Evolutionary conservation across 2,113 vertebrate species (phyloP).

Genomic region (Otolemur garnettii): DNA sequence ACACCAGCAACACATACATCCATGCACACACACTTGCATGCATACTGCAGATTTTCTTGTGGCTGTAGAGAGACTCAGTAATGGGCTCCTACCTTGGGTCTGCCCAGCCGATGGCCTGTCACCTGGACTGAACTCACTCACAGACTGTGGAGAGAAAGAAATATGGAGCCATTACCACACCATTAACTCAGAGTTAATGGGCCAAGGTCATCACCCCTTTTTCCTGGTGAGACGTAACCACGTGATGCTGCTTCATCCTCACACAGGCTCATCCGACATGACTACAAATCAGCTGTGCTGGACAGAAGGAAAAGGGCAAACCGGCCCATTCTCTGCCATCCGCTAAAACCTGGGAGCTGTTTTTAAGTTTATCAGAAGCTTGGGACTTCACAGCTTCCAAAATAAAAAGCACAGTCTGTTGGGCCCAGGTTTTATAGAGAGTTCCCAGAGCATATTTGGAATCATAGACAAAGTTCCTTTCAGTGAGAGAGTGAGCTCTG

Average conservation of each 20-base stretch:
- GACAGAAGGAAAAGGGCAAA: neutral
- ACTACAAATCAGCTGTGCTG: neutral
- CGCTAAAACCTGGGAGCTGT: neutral
- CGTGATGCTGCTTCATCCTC: neutral
- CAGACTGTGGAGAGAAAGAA: neutral
- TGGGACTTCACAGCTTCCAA: neutral
- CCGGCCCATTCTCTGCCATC: neutral
- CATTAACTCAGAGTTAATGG: neutral
- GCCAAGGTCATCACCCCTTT: constrained; percentile 28
- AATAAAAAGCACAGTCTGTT: neutral
- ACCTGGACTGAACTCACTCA: neutral
- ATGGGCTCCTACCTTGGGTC: neutral
- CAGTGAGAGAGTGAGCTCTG: neutral
- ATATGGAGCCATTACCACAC: constrained; percentile 6
- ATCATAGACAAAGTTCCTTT: neutral
- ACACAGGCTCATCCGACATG: neutral
- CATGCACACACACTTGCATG: neutral
- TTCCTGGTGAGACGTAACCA: neutral
- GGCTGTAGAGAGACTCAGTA: neutral
- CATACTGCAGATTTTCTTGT: neutral
- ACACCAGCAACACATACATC: neutral
- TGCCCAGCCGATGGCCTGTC: constrained; percentile 8
- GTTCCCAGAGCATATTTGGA: neutral
- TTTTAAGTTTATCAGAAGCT: neutral
- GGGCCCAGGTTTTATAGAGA: neutral